Evolutionary conservation across 2,113 vertebrate genomes (phyloP).

Genomic region (human (Homo sapiens)): GRCh38 chr7:94698001-94698500

Average conservation of each 20-base stretch:
- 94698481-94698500: constrained; percentile 34
- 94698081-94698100: background rate
- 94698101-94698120: background rate
- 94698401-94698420: background rate
- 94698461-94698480: constrained; percentile 50
- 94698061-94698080: background rate
- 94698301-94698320: background rate
- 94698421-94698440: constrained; percentile 25
- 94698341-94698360: background rate
- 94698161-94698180: background rate
- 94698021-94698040: background rate
- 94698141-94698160: background rate
- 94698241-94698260: constrained; percentile 21
- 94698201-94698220: background rate
- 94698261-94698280: background rate
- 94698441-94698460: constrained; percentile 16
- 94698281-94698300: background rate
- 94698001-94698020: background rate
- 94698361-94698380: background rate
- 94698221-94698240: constrained; percentile 15
- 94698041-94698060: background rate
- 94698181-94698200: background rate
- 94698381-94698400: background rate
- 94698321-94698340: background rate
- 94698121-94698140: background rate